Percentiles rank a stretch among this genome's conserved stretches.
phyloP scores from a whole-genome alignment of 2,888 invertebrate genomes.

The Hirtodrosophila cameraria region DNA sequence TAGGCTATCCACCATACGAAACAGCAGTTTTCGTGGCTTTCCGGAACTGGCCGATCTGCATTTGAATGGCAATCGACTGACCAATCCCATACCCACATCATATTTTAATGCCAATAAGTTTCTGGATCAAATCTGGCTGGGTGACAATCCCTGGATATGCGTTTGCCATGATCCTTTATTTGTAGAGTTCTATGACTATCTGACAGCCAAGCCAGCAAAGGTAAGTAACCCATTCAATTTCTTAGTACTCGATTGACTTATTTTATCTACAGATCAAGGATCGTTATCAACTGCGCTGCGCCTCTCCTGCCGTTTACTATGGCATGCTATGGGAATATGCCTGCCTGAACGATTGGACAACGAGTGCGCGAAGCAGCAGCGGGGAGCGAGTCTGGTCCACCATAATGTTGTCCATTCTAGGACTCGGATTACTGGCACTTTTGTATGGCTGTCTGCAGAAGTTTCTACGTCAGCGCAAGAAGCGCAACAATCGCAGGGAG shows the following conservation, averaged over 20 bases:
- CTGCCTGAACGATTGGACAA: slow-evolving; percentile 87
- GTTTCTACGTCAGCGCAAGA: slow-evolving; percentile 85
- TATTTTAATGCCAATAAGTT: slow-evolving; percentile 87
- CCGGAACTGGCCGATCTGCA: slow-evolving; percentile 87
- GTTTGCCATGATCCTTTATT: slow-evolving; percentile 88
- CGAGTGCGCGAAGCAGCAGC: slow-evolving; percentile 81
- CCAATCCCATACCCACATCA: slow-evolving; percentile 86
- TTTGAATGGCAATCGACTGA: slow-evolving; percentile 90
- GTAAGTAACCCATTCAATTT: slow-evolving; percentile 37
- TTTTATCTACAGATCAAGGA: slow-evolving; percentile 74
- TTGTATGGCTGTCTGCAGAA: slow-evolving; percentile 74
- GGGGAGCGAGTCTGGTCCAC: slow-evolving; percentile 86
- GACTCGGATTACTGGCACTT: slow-evolving; percentile 61
- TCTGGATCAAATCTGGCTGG: slow-evolving; percentile 86
- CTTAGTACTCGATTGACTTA: background rate
- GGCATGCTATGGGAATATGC: slow-evolving; percentile 89
- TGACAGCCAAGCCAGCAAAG: slow-evolving; percentile 86
- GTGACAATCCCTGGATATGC: slow-evolving; percentile 92
- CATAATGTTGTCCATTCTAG: slow-evolving; percentile 85
- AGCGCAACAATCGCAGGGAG: slow-evolving; percentile 83
- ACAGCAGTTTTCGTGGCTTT: slow-evolving; percentile 87
- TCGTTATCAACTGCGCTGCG: slow-evolving; percentile 86
- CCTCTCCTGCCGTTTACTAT: slow-evolving; percentile 87
- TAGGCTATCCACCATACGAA: slow-evolving; percentile 87
- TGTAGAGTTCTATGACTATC: slow-evolving; percentile 86